Base-by-base conservation (phyloP, 2,113 vertebrate genomes). In the Rattus rattus region DNA sequence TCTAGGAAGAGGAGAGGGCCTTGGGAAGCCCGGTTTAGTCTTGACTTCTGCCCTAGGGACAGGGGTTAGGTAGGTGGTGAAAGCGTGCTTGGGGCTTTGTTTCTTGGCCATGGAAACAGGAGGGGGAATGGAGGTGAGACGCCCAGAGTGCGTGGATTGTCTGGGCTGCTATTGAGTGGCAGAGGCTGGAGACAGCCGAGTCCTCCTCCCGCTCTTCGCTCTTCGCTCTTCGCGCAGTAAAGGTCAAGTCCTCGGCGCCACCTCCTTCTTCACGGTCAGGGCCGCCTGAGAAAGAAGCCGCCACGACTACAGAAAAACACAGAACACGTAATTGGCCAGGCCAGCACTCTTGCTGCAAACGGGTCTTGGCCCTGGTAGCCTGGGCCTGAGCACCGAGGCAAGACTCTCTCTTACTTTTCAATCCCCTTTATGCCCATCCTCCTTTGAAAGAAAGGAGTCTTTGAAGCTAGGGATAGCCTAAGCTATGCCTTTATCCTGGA, bases 201-300 rank as follows among this genome's bases (percentile, higher is more conserved):
- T 56, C 86, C 79, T 92, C 91, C 92, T 97, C 97, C 79, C 72
- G 88, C 97, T 94, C 94, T 98, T 96, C 96, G 43, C 59, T 43
- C 43, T 98, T 96, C 61, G 43, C 97, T 98, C 97, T 98, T 96
- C 96, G 43, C 59, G 94, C 91, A 12, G 0, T 96, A 98, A 98
- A 99, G 98, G 98, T 99, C 98, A 99, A 98, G 98, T 98, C 98
- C 98, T 98, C 95, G 22, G 97, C 93, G 96, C 98, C 98, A 97
- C 92, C 88, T 97, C 98, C 96, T 98, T 98, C 98, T 98, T 97
- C 98, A 96, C 91, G 56, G 96, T 88, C 96, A 95, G 97, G 84
- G 88, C 95, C 14, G 52, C 72, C 39, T 14, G 11, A 49, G 77
- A 0, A 81, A 61, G 63, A 54, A 22, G 24, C 52, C 1, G 14